A percentile compares a stretch with the other conserved stretches of the same genome.
Conservation (phyloP, 2,888 invertebrate species). For the Protophormia terraenovae region DNA sequence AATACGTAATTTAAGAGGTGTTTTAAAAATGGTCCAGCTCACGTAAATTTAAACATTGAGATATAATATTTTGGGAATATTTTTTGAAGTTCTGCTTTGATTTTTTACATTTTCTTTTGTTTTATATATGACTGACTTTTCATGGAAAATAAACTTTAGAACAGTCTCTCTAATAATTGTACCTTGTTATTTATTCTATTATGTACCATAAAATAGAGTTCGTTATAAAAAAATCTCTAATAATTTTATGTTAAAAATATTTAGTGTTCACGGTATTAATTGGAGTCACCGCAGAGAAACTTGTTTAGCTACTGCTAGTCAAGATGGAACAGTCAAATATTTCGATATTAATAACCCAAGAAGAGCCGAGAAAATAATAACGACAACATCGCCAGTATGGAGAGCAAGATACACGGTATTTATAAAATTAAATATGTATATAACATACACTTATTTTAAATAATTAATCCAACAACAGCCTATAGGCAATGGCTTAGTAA, state of each 20-base stretch:
- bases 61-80: no score
- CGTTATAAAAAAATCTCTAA: not conserved
- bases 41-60: no score
- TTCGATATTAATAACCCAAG: slow-evolving; percentile 94
- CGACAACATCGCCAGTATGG: slow-evolving; percentile 93
- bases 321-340: slow-evolving; percentile 97
- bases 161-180: no score
- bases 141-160: no score
- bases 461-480: slow-evolving; percentile 83
- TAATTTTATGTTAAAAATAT: not conserved
- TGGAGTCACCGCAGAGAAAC: slow-evolving; percentile 95
- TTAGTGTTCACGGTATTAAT: slow-evolving; percentile 94
- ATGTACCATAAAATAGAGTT: not conserved
- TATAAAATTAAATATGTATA: not conserved
- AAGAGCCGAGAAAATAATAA: slow-evolving; percentile 91
- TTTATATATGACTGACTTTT: no score
- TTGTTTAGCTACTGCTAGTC: slow-evolving; percentile 94
- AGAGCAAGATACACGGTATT: slow-evolving; percentile 92
- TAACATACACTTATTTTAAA: not conserved
- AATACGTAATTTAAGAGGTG: no score
- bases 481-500: slow-evolving; percentile 94
- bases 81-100: no score
- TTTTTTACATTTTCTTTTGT: no score
- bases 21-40: no score
- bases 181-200: no score